Evolutionary conservation across 2,113 vertebrate species (phyloP).

Genomic region (Alosa alosa): DNA sequence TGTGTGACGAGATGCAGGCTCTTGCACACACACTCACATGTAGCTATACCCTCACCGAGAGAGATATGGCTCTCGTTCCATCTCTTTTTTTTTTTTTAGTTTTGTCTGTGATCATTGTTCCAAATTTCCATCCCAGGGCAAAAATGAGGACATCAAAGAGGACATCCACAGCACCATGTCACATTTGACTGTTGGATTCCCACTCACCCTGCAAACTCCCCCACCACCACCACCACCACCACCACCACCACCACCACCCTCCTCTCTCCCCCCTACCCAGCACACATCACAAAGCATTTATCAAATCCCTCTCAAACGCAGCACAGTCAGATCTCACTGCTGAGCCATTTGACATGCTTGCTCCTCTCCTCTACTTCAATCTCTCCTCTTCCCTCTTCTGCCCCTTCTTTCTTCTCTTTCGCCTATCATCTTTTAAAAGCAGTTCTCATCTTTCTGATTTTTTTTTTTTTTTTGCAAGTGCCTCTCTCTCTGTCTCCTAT

Average conservation of each 20-base stretch:
- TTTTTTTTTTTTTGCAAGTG: background rate
- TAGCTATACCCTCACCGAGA: background rate
- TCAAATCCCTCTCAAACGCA: slow-evolving; percentile 15
- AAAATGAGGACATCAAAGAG: slow-evolving; percentile 9
- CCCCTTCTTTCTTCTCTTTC: background rate
- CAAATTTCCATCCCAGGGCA: background rate
- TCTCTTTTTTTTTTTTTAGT: background rate
- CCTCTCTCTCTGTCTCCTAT: background rate
- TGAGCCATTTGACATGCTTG: background rate
- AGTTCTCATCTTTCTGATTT: background rate
- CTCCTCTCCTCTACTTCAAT: background rate
- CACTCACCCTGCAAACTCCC: background rate
- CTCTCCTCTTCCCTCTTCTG: background rate
- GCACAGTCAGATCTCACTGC: slow-evolving; percentile 13
- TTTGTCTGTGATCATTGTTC: slow-evolving; percentile 12
- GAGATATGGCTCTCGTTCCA: background rate
- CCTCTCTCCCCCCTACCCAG: background rate
- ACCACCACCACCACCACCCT: background rate
- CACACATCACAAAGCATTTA: slow-evolving; percentile 6
- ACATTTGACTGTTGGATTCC: background rate
- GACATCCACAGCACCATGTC: background rate
- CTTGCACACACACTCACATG: background rate
- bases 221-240: background rate
- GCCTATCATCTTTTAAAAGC: background rate
- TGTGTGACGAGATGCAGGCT: background rate